phyloP scores from a whole-genome alignment of 1,140 invertebrate species.

The Heterodera carotae region DNA sequence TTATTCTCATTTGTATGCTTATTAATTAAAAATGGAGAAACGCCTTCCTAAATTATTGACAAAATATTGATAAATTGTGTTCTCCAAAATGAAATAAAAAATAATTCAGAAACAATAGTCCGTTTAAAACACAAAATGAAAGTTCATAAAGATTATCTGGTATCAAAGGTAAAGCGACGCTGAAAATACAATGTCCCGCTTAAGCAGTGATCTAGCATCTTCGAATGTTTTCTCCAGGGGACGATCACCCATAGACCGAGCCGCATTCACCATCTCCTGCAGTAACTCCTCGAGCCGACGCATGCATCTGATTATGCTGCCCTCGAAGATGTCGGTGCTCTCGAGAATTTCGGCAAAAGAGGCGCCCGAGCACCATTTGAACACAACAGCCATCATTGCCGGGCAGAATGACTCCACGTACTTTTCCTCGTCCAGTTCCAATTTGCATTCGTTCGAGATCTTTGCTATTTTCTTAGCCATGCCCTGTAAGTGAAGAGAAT shows the following conservation, averaged over 20 bases:
- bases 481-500: constrained; percentile 26
- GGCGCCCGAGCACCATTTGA: constrained; percentile 90
- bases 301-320: constrained; percentile 96
- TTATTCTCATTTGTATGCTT: no score
- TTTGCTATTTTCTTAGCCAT: constrained; percentile 84
- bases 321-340: constrained; percentile 98
- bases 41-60: no score
- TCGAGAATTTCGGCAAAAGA: constrained; percentile 89
- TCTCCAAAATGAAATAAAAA: no score
- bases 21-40: no score
- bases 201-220: constrained; percentile 72
- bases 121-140: no score
- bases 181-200: constrained; percentile 97
- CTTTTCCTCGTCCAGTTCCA: constrained; percentile 83
- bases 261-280: constrained; percentile 89
- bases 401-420: constrained; percentile 93
- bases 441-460: constrained; percentile 82
- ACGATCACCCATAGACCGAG: constrained; percentile 74
- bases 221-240: constrained; percentile 95
- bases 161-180: constrained; percentile 89
- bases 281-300: constrained; percentile 90
- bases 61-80: no score
- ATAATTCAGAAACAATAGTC: no score
- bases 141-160: no score
- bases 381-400: constrained; percentile 94